A percentile compares a stretch with the other conserved stretches of the same genome.
phyloP scores from a whole-genome alignment of 2,797 vertebrate genomes.

The Diglossa cyanea region DNA sequence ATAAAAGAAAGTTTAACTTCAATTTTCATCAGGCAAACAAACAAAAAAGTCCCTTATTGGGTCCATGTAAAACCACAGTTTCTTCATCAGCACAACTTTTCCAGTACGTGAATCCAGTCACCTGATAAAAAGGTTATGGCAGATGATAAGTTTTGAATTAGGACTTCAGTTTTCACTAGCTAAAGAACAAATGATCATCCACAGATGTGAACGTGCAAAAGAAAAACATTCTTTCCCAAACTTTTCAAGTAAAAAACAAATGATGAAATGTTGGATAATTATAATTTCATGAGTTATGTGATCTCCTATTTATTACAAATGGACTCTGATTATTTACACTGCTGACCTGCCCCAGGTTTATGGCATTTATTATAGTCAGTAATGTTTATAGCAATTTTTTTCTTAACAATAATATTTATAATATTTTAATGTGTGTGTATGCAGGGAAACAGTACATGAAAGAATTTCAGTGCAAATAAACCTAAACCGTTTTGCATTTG shows the following conservation, averaged over 20 bases:
- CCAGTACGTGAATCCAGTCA: neutral
- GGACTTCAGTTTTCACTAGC: neutral
- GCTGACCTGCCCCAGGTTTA: conserved; percentile 19
- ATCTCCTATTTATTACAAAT: conserved; percentile 43
- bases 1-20: neutral
- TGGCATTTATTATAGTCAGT: conserved; percentile 54
- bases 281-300: conserved; percentile 44
- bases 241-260: conserved; percentile 52
- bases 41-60: neutral
- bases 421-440: conserved; percentile 51
- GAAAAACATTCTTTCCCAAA: neutral
- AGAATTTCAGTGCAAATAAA: conserved; percentile 59
- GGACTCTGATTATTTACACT: conserved; percentile 62
- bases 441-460: conserved; percentile 43
- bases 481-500: neutral
- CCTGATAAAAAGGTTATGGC: neutral
- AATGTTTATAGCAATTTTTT: conserved; percentile 66
- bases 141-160: neutral
- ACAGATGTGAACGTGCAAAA: neutral
- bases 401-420: conserved; percentile 61
- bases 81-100: neutral
- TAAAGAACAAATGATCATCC: neutral
- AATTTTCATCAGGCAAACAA: neutral
- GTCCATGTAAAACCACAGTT: neutral
- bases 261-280: conserved; percentile 35